Base-by-base conservation (phyloP, 2,797 vertebrate genomes). In the Mormyrops attenuatus region DNA sequence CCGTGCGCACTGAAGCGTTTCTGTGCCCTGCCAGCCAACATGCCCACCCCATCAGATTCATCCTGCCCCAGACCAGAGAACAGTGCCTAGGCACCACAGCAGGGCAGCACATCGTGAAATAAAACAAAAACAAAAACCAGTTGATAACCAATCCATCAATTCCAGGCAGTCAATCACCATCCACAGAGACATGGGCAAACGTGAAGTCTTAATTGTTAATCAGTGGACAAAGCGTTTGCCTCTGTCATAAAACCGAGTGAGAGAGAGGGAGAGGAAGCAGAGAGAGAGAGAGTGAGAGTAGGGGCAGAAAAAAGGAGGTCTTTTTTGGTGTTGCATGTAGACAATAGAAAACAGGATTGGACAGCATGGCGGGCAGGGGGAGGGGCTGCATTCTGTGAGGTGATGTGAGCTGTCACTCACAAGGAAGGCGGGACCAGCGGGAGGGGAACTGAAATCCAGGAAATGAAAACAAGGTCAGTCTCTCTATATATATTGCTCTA, bases 401-500 rank as follows among this genome's bases (percentile, higher is more conserved):
- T 30, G 86, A 60, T 34, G 87, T 66, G 63, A 50, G 63, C 20
- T 49, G 60, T 88, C 87, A 88, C 30, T 88, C 15, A 57, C 34
- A 5, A 73, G 63, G 87, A 73, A 88, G 87, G 63, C 63, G 63
- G 87, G 87, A n/a, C 63, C 87, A 88, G 41, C 26, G 87, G 60
- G 87, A 69, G n/a, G 73, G 63, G 87, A 73, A 73, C 63, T 73
- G 63, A 63, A 88, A 73, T 88, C n/a, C 55, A 50, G 63, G 87
- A 88, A 88, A 88, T 73, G 60, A 50, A 69, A 73, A 73, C 87
- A 88, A 88, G 55, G 87, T 88, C 87, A 88, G 63, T 88, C 41
- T 60, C 87, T 88, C 55, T 88, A 88, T 88, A 88, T 88, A 69
- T 73, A 88, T 73, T 69, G 63, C 63, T 47, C 55, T 88, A 63